Evolutionary conservation across 1,140 invertebrate genomes (phyloP).

Genomic region (Neodiprion fabricii): DNA sequence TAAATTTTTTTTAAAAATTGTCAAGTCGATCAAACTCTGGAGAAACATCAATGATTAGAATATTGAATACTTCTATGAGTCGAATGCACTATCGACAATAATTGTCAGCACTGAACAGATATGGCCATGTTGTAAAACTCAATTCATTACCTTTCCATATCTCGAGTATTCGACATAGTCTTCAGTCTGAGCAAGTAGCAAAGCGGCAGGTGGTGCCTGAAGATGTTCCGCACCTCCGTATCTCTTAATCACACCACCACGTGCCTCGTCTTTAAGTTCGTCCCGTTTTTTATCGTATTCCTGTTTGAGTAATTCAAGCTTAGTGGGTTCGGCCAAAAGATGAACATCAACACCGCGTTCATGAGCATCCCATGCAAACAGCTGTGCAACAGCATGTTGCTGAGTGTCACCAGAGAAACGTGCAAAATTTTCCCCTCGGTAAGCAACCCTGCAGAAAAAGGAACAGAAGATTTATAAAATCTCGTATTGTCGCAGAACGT

Average conservation of each 20-base stretch:
- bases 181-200: conserved; percentile 94
- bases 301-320: conserved; percentile 89
- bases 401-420: conserved; percentile 93
- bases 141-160: conserved; percentile 82
- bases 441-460: conserved; percentile 73
- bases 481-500: conserved; percentile 8
- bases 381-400: conserved; percentile 87
- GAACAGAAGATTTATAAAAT: conserved; percentile 20
- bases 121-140: conserved; percentile 13
- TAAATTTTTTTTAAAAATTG: conserved; percentile 15
- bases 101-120: background rate
- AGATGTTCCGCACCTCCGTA: conserved; percentile 95
- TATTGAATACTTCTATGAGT: background rate
- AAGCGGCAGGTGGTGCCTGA: conserved; percentile 80
- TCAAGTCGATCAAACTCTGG: background rate
- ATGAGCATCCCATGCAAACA: conserved; percentile 98
- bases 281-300: conserved; percentile 92
- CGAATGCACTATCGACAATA: conserved; percentile 13
- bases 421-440: conserved; percentile 96
- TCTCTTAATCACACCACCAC: conserved; percentile 77
- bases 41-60: conserved; percentile 11
- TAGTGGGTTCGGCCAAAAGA: conserved; percentile 96
- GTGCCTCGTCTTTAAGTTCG: conserved; percentile 78
- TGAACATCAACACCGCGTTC: conserved; percentile 95
- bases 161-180: conserved; percentile 96